phyloP scores from a whole-genome alignment of 2,113 vertebrate species.

The Solea senegalensis region DNA sequence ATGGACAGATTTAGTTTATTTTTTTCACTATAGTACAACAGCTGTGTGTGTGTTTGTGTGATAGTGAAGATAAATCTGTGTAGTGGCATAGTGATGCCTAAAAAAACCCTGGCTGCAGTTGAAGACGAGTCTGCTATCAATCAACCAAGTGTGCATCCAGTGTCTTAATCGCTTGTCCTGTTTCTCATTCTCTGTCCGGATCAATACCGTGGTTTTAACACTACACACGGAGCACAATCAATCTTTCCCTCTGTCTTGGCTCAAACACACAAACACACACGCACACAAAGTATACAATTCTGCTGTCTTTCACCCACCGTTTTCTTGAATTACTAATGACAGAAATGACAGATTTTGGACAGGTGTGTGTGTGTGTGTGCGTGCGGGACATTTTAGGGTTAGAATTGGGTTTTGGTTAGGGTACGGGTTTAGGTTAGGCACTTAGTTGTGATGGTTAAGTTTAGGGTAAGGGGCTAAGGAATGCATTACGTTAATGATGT shows the following conservation, averaged over 20 bases:
- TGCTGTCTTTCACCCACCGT: too few relatives aligned
- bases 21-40: not conserved
- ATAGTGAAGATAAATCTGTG: constrained; percentile 43
- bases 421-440: too few relatives aligned
- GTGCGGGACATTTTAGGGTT: too few relatives aligned
- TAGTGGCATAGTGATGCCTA: constrained; percentile 6
- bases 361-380: not conserved
- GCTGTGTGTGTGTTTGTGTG: not conserved
- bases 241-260: constrained; percentile 15
- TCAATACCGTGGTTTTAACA: constrained; percentile 54
- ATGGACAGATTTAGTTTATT: not conserved
- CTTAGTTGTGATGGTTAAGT: too few relatives aligned
- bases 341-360: too few relatives aligned
- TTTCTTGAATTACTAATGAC: too few relatives aligned
- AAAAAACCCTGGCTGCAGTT: not conserved
- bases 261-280: not conserved
- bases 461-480: too few relatives aligned
- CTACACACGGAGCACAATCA: constrained; percentile 37
- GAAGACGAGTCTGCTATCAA: constrained; percentile 40
- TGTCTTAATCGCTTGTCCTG: constrained; percentile 16
- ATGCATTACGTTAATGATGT: too few relatives aligned
- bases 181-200: constrained; percentile 22
- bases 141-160: constrained; percentile 14
- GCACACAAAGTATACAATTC: not conserved
- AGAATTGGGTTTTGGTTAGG: not conserved